A percentile compares a stretch with the other conserved stretches of the same genome.
These are phyloP conservation scores for Rotaria sp. DNA, from an alignment of 2,888 invertebrate species.

Conservation along the genomic window DNA sequence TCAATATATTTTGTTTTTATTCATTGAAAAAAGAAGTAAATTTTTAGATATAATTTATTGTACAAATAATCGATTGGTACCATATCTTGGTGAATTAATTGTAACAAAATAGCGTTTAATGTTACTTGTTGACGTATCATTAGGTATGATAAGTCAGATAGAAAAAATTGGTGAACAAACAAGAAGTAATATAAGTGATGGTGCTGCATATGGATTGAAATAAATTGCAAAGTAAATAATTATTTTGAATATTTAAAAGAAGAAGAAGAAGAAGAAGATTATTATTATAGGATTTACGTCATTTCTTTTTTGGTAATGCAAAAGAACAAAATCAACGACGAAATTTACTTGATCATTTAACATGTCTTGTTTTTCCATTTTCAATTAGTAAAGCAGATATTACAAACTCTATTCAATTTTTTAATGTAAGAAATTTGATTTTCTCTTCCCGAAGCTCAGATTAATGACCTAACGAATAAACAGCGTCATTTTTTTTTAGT, in stretches of 20 bases:
- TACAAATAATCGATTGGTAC: background rate
- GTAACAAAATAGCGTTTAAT: slow-evolving; percentile 21
- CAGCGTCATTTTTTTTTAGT: too few species aligned
- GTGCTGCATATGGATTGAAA: slow-evolving; percentile 36
- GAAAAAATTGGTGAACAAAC: slow-evolving; percentile 38
- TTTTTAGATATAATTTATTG: background rate
- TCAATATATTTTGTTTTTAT: background rate
- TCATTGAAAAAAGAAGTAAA: background rate
- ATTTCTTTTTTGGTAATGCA: background rate
- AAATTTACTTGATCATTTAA: slow-evolving; percentile 30
- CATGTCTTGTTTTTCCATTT: background rate
- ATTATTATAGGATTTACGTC: background rate
- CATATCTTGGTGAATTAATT: background rate
- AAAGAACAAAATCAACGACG: slow-evolving; percentile 32
- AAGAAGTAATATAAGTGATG: slow-evolving; percentile 28
- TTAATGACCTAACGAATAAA: too few species aligned
- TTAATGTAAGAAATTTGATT: background rate
- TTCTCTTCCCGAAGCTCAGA: too few species aligned
- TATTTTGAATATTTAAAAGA: too few species aligned
- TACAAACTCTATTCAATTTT: background rate
- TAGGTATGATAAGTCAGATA: slow-evolving; percentile 38
- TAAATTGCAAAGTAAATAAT: slow-evolving; percentile 35
- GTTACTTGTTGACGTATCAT: slow-evolving; percentile 34
- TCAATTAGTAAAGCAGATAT: background rate
- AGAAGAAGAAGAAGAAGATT: background rate